These are phyloP conservation scores for Papilio dardanus DNA, from an alignment of 1,140 invertebrate genomes.

Conservation along the genomic window DNA sequence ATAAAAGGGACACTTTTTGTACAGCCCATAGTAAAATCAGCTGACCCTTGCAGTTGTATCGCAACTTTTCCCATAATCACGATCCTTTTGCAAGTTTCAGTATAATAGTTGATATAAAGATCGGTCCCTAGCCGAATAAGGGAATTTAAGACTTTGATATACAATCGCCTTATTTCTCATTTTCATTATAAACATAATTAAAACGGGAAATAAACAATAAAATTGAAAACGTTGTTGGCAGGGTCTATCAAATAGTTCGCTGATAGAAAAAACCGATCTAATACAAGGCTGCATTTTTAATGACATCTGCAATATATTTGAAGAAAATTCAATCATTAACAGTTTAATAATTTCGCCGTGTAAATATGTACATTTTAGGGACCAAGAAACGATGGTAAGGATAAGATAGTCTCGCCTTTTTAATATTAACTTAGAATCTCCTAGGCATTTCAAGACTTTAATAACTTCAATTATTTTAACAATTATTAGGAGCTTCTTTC, in stretches of 20 bases:
- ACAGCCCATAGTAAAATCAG: no score
- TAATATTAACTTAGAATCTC: not conserved
- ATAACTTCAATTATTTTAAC: no score
- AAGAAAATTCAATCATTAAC: slow-evolving; percentile 61
- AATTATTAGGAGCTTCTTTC: no score
- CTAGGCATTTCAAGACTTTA: no score
- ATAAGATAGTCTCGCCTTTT: slow-evolving; percentile 10
- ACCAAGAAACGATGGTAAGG: slow-evolving; percentile 59
- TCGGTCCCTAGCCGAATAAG: no score
- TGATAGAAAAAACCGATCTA: slow-evolving; percentile 64
- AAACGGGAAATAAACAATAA: not conserved
- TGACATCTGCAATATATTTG: slow-evolving; percentile 73
- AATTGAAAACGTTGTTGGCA: slow-evolving; percentile 39
- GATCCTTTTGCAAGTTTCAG: no score
- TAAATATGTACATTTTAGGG: slow-evolving; percentile 56
- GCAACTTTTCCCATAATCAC: no score
- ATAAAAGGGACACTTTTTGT: no score
- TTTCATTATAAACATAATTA: not conserved
- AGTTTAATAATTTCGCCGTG: slow-evolving; percentile 67
- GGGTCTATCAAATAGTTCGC: slow-evolving; percentile 55
- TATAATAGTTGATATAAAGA: no score
- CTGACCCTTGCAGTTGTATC: no score
- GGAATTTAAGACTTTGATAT: not conserved
- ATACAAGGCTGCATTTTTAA: slow-evolving; percentile 61
- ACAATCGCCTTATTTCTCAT: no score